Evolutionary conservation across 2,888 invertebrate species (phyloP), one percentile per base, ranked within the genome.

Genomic region (Lathronympha strigana): DNA sequence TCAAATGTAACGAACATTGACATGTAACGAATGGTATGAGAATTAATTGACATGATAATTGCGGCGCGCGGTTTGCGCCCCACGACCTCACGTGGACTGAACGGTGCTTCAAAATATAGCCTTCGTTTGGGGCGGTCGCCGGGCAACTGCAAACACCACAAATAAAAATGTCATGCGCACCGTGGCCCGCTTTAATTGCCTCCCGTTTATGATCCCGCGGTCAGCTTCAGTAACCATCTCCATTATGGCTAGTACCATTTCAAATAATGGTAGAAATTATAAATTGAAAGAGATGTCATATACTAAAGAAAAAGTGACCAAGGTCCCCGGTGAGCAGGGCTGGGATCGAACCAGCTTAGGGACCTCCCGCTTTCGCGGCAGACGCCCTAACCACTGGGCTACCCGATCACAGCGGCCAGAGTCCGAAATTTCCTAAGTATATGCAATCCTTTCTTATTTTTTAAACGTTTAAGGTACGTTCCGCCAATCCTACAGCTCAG

Each of bases 61-160:
- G 70, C 67, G 64, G 67, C 67, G 75, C 77, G 75, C 81, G 75
- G 80, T 74, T 67, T 76, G 69, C 79, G 71, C 73, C 73, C 73
- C 71, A 75, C 71, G 68, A 68, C 74, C 78, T 82, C 87, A 88
- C 88, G 84, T 89, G 88, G 79, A 90, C 89, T 90, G 86, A 83
- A 71, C 70, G 71, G 61, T 80, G 83, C 76, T 38, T 82, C 86
- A 86, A 89, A 87, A 84, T 86, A 87, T 72, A 85, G 79, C 86
- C 86, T 84, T 87, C 83, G 70, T 76, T 76, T 77, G 70, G 73
- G 76, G 70, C 80, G 83, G 90, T 89, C 80, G 85, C 88, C 78
- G 74, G 87, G 90, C 84, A 88, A 91, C 90, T 79, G 71, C 77
- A 87, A 83, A 86, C 84, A 90, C 79, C 86, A 92, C 91, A 91